Percentiles rank a stretch among this genome's conserved stretches.
phyloP scores from a whole-genome alignment of 2,113 vertebrate species.

The Lethenteron camtschaticum region DNA sequence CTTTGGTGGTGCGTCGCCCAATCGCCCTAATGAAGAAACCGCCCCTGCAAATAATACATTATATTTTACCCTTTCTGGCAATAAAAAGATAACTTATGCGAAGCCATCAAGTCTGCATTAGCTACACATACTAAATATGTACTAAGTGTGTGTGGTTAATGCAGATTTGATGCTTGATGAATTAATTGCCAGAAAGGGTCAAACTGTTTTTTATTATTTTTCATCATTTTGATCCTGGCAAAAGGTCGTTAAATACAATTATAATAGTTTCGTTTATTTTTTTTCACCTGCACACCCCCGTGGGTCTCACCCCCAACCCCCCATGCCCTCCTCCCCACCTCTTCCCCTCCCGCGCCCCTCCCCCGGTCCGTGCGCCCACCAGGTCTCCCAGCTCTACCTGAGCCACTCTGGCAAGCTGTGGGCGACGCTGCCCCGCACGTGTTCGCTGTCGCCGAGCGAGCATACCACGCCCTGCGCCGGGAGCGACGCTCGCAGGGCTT shows the following conservation, averaged over 20 bases:
- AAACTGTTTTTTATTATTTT: neutral
- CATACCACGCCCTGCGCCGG: conserved; percentile 73
- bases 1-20: too few species aligned
- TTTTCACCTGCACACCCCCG: neutral
- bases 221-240: neutral
- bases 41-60: too few species aligned
- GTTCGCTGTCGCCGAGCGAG: conserved; percentile 66
- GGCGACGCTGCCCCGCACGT: conserved; percentile 73
- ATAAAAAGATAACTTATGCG: too few species aligned
- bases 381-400: conserved; percentile 79
- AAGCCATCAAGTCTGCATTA: too few species aligned
- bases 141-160: too few species aligned
- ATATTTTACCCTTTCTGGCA: too few species aligned
- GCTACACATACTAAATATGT: too few species aligned
- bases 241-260: neutral
- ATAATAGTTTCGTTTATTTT: neutral
- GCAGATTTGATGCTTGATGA: neutral
- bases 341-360: neutral
- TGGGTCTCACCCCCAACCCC: neutral
- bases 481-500: conserved; percentile 60
- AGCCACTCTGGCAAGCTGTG: conserved; percentile 45
- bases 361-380: conserved; percentile 10
- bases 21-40: too few species aligned
- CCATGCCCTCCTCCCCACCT: neutral
- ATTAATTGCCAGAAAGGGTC: neutral